A percentile compares a stretch with the other conserved stretches of the same genome.
These are phyloP conservation scores for Melanerpes aurifrons DNA, from an alignment of 2,113 vertebrate genomes.

Conservation along the genomic window DNA sequence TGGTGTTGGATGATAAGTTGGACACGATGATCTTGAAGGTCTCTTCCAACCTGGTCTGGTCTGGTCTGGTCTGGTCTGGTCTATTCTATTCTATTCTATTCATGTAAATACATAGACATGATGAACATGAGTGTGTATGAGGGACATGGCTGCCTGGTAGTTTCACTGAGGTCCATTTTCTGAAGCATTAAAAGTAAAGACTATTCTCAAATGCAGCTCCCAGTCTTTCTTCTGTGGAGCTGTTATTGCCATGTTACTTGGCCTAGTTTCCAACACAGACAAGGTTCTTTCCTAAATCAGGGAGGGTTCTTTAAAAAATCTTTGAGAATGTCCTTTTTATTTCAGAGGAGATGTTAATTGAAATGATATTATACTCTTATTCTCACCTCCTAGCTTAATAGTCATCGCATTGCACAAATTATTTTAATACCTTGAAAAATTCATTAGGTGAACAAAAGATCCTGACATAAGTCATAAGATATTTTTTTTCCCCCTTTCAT, in stretches of 20 bases:
- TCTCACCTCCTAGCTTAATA: slow-evolving; percentile 56
- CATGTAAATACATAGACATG: not conserved
- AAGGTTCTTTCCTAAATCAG: slow-evolving; percentile 3
- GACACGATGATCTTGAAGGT: no score
- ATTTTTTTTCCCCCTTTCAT: not conserved
- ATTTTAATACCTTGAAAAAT: slow-evolving; percentile 71
- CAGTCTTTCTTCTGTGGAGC: not conserved
- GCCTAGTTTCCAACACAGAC: not conserved
- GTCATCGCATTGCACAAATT: slow-evolving; percentile 59
- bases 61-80: no score
- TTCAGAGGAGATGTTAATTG: slow-evolving; percentile 56
- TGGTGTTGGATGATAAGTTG: no score
- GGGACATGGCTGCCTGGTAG: not conserved
- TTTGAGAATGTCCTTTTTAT: slow-evolving; percentile 42
- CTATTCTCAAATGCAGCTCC: not conserved
- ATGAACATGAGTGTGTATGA: not conserved
- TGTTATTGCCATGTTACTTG: not conserved
- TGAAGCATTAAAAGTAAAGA: slow-evolving; percentile 21
- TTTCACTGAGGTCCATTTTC: not conserved
- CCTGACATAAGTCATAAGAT: slow-evolving; percentile 59
- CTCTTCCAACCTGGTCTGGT: no score
- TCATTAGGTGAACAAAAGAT: slow-evolving; percentile 71
- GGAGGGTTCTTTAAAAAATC: not conserved
- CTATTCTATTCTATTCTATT: no score
- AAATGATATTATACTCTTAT: slow-evolving; percentile 53